Evolutionary conservation across 2,888 invertebrate genomes (phyloP).

Genomic region (Carpatolechia fugitivella): DNA sequence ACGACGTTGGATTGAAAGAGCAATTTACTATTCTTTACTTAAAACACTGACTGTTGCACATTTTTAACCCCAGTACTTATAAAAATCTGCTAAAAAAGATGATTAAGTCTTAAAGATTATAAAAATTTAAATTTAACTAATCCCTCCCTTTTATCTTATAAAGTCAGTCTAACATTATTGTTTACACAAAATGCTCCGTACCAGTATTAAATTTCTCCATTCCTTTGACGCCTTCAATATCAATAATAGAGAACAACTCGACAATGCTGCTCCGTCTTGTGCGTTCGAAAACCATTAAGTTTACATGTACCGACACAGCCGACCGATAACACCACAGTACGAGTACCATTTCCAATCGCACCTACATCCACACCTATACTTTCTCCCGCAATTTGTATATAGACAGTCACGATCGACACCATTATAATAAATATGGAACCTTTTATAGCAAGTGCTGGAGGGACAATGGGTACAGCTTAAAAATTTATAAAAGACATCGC

Average conservation of each 20-base stretch:
- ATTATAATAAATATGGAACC: conserved; percentile 17
- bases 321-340: conserved; percentile 13
- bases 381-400: conserved; percentile 32
- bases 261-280: conserved; percentile 19
- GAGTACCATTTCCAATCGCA: conserved; percentile 6
- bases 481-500: conserved; percentile 8
- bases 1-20: conserved; percentile 45
- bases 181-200: background rate
- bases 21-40: background rate
- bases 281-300: conserved; percentile 24
- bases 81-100: too few relatives aligned
- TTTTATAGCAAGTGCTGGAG: conserved; percentile 13
- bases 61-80: too few relatives aligned
- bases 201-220: conserved; percentile 1
- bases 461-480: conserved; percentile 10
- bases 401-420: conserved; percentile 16
- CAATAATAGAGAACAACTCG: background rate
- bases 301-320: conserved; percentile 5
- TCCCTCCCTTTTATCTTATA: too few relatives aligned
- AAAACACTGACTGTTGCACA: too few relatives aligned
- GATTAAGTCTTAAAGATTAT: too few relatives aligned
- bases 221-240: background rate
- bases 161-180: background rate
- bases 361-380: conserved; percentile 30
- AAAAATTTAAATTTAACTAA: too few relatives aligned